phyloP scores from a whole-genome alignment of 1,140 invertebrate genomes.

The Drosophila oshimai region DNA sequence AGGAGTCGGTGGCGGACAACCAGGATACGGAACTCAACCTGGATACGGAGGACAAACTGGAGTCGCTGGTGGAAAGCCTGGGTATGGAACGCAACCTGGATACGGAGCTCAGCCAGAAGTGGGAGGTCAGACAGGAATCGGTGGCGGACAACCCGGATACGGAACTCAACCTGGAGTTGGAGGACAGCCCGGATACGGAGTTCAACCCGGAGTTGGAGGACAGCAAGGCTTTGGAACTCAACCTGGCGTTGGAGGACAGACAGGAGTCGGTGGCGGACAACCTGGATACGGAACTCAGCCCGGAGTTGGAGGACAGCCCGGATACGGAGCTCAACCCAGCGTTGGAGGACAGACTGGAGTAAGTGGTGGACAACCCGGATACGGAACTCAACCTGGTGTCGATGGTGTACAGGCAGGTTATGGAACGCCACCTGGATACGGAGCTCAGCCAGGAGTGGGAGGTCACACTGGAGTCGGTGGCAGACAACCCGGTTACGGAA shows the following conservation, averaged over 20 bases:
- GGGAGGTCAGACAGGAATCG: constrained; percentile 2
- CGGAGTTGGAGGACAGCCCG: constrained; percentile 8
- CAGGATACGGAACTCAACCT: not conserved
- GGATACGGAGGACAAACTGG: constrained; percentile 2
- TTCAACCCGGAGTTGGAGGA: not conserved
- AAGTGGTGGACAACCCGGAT: not conserved
- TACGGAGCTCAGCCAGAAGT: constrained; percentile 2
- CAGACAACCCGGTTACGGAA: not conserved
- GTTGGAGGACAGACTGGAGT: not conserved
- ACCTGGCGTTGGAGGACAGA: constrained; percentile 15
- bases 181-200: constrained; percentile 10
- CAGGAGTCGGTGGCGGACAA: not conserved
- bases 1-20: not conserved
- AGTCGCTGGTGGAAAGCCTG: not conserved
- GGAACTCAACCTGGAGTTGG: not conserved
- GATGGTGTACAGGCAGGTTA: constrained; percentile 15
- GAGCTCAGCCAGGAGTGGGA: not conserved
- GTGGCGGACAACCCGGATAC: not conserved
- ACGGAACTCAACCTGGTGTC: not conserved
- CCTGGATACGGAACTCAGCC: constrained; percentile 2
- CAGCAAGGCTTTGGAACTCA: not conserved
- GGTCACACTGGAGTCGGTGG: not conserved
- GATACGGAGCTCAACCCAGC: constrained; percentile 1
- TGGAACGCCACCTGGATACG: not conserved
- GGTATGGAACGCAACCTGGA: not conserved